Conservation (phyloP, 2,797 vertebrate species). For the Bradypodion ventrale region DNA sequence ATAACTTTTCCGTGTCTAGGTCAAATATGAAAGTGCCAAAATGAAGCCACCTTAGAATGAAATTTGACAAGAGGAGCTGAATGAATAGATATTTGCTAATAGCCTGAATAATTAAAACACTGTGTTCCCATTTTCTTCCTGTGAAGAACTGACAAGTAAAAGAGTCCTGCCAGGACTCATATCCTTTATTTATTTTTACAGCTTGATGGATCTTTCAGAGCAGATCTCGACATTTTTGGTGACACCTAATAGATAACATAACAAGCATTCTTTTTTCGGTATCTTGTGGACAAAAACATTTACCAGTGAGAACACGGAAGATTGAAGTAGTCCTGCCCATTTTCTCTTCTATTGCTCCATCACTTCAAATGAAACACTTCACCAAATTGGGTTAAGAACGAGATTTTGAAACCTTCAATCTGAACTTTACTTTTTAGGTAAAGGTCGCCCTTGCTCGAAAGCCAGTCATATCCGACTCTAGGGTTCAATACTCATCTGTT, state of each 20-base stretch:
- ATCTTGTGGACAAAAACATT: not conserved
- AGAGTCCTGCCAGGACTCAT: not conserved
- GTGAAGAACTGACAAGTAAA: not conserved
- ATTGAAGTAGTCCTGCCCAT: not conserved
- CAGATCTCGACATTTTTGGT: not conserved
- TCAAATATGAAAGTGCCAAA: too few relatives aligned
- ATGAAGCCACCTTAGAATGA: too few relatives aligned
- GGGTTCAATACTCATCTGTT: too few relatives aligned
- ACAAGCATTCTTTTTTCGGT: not conserved
- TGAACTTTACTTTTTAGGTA: too few relatives aligned
- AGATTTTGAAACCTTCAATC: not conserved
- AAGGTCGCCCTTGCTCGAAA: too few relatives aligned
- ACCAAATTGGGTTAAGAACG: not conserved
- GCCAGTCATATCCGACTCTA: too few relatives aligned
- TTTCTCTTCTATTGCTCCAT: not conserved
- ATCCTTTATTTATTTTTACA: not conserved
- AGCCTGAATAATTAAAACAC: not conserved
- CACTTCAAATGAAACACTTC: not conserved
- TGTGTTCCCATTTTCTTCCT: not conserved
- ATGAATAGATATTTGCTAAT: not conserved
- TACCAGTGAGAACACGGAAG: not conserved
- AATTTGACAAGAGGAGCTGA: not conserved
- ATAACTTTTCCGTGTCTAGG: too few relatives aligned
- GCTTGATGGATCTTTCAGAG: not conserved
- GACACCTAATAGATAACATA: not conserved